Conservation (phyloP, 2,888 invertebrate species). For the Cephus pulcher region DNA sequence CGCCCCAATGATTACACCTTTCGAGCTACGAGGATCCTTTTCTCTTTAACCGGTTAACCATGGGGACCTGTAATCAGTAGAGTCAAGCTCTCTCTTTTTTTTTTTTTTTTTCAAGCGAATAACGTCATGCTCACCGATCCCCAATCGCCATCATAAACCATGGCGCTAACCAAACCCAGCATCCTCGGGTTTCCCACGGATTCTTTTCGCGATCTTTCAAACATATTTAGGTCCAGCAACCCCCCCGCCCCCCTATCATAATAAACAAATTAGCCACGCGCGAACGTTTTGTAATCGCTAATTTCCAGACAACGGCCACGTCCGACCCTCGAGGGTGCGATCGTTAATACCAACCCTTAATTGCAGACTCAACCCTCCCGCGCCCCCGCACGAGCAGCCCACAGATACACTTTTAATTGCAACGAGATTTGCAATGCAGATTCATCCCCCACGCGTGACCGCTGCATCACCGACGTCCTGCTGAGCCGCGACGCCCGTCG, state of each 20-base stretch:
- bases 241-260: no score
- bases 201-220: not conserved
- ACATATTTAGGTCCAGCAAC: not conserved
- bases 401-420: conserved; percentile 54
- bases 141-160: not conserved
- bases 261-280: not conserved
- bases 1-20: conserved; percentile 10
- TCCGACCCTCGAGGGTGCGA: conserved; percentile 23
- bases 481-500: conserved; percentile 15
- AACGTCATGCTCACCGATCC: not conserved
- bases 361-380: conserved; percentile 46
- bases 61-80: conserved; percentile 5
- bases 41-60: conserved; percentile 13
- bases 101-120: not conserved
- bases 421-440: conserved; percentile 54
- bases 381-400: conserved; percentile 31
- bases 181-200: not conserved
- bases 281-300: conserved; percentile 26
- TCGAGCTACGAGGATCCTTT: conserved; percentile 4
- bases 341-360: conserved; percentile 40
- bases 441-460: conserved; percentile 31
- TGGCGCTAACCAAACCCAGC: not conserved
- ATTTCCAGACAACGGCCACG: conserved; percentile 26
- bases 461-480: conserved; percentile 20
- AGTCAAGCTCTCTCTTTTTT: not conserved